Conservation (phyloP, 2,888 invertebrate genomes). For the Rotaria macrura region DNA sequence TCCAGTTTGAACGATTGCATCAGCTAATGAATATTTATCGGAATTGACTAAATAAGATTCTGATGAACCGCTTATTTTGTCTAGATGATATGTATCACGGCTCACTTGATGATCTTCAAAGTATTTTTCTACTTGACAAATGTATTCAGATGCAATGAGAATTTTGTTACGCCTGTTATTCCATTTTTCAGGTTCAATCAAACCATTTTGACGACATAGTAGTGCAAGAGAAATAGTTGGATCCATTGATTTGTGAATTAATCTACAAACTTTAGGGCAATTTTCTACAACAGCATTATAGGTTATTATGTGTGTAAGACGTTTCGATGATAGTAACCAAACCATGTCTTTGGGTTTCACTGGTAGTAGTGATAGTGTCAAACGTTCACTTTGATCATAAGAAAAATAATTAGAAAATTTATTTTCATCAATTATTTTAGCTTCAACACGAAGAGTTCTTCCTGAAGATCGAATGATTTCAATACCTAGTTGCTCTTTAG, state of each 20-base stretch:
- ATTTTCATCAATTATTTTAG: background rate
- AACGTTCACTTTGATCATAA: background rate
- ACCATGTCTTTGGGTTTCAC: background rate
- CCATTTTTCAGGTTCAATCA: background rate
- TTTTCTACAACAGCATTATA: background rate
- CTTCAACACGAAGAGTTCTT: background rate
- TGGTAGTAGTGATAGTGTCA: background rate
- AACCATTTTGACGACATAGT: background rate
- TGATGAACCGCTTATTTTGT: background rate
- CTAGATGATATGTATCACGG: background rate
- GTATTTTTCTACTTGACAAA: background rate
- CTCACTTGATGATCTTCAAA: background rate
- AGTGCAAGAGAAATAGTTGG: background rate
- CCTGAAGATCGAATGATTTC: background rate
- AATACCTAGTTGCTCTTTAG: background rate
- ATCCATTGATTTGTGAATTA: background rate
- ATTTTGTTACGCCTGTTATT: background rate
- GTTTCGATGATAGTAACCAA: conserved; percentile 5
- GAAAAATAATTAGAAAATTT: background rate
- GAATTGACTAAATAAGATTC: background rate
- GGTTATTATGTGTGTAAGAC: background rate
- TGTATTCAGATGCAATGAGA: background rate
- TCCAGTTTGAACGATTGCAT: background rate
- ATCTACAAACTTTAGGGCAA: background rate
- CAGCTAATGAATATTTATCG: background rate